These are phyloP conservation scores for Probaryconus sp. DNA, from an alignment of 1,140 invertebrate species.

Conservation along the genomic window DNA sequence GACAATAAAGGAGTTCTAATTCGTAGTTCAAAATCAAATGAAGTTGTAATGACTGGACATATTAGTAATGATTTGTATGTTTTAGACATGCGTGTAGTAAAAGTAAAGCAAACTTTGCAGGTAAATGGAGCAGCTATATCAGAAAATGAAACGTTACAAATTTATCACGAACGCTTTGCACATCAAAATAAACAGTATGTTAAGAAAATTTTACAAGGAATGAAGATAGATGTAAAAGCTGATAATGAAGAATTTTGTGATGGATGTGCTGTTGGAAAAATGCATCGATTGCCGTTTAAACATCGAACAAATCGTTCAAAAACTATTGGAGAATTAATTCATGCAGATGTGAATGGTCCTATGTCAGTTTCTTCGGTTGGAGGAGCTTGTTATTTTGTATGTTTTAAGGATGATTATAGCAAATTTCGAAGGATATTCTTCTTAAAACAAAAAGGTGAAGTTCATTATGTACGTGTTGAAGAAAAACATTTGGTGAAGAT, in stretches of 20 bases:
- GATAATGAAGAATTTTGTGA: conserved; percentile 17
- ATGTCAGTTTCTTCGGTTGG: not conserved
- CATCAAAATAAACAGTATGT: conserved; percentile 32
- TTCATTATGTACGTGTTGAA: too few species aligned
- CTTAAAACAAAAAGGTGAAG: not conserved
- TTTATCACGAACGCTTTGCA: conserved; percentile 26
- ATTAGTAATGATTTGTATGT: conserved; percentile 7
- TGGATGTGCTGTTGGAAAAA: conserved; percentile 22
- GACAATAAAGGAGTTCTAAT: too few species aligned
- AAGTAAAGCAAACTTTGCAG: conserved; percentile 29
- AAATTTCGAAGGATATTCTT: not conserved
- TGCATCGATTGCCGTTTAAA: conserved; percentile 14
- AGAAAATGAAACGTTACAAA: conserved; percentile 5
- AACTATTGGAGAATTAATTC: conserved; percentile 8
- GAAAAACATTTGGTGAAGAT: too few species aligned
- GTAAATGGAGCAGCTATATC: conserved; percentile 13
- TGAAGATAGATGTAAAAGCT: conserved; percentile 21
- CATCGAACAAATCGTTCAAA: conserved; percentile 19
- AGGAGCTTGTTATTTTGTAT: not conserved
- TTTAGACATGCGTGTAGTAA: conserved; percentile 63
- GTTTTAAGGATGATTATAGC: not conserved
- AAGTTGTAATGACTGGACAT: conserved; percentile 29
- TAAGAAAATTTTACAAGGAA: conserved; percentile 7
- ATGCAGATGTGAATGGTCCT: conserved; percentile 4
- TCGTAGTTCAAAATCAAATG: too few species aligned